Evolutionary conservation across 2,797 vertebrate species (phyloP), one percentile per base, ranked within the genome.

Genomic region (Xerus rutilus): DNA sequence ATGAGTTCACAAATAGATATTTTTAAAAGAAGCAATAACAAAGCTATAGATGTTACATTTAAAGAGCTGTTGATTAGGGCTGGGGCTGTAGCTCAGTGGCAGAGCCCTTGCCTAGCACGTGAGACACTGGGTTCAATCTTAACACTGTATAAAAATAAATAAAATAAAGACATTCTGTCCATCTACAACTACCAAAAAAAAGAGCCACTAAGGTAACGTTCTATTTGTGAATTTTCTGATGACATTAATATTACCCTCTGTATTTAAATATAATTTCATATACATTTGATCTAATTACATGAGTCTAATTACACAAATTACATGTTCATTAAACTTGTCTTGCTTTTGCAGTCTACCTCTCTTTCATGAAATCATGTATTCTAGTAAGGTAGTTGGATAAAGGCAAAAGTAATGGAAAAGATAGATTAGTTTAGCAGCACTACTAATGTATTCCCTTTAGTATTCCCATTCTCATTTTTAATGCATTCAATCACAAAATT

Each of bases 281-380:
- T 59, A 91, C 32, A 21, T 88, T 91, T 89, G 39, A 79, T 79
- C 87, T 91, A 79, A 74, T 92, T 91, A 70, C 28, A 57, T 79
- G 69, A 59, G 78, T 94, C 79, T 74, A 84, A 54, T 20, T 25
- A 13, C 59, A 85, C 73, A 89, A 30, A 52, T 47, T 79, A 77
- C 21, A n/a, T 57, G 17, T 81, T 81, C 28, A 65, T 49, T 89
- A 81, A 81, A 43, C 30, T 77, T 86, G 17, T 86, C 32, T 82
- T 86, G 32, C 89, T 17, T 49, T 81, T 28, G 45, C 49, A 59
- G 25, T 91, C 20, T 54, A 85, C 13, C 39, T 84, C 9, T 86
- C 78, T 91, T 89, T 90, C 17, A 65, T 79, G n/a, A 94, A 92
- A 81, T 92, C 59, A 86, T 89, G 49, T 59, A 85, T 85, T n/a